phyloP scores from a whole-genome alignment of 2,797 vertebrate genomes.

The Falco naumanni region DNA sequence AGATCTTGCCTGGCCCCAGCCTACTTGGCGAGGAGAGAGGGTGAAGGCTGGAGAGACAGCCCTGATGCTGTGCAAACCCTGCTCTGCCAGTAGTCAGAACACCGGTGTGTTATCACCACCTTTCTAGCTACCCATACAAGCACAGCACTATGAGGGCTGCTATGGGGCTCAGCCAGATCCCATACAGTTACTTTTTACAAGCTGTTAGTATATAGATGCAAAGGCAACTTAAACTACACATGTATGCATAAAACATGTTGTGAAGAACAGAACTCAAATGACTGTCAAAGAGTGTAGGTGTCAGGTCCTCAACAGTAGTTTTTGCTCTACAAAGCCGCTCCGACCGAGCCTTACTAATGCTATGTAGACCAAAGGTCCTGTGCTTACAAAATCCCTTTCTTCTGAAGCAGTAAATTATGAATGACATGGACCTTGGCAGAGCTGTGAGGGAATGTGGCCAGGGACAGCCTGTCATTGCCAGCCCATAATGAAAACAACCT shows the following conservation, averaged over 20 bases:
- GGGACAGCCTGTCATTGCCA: background rate
- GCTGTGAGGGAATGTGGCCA: background rate
- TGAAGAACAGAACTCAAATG: background rate
- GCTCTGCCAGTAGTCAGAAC: too few species aligned
- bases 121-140: too few species aligned
- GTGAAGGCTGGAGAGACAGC: too few species aligned
- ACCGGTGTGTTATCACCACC: too few species aligned
- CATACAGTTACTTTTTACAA: background rate
- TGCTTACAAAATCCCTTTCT: background rate
- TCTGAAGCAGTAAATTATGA: background rate
- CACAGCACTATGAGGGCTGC: too few species aligned
- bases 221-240: background rate
- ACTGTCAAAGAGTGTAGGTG: background rate
- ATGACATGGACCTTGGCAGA: background rate
- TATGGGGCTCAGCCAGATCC: too few species aligned
- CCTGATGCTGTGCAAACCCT: too few species aligned
- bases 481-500: background rate
- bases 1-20: too few species aligned
- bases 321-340: background rate
- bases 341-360: background rate
- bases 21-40: too few species aligned
- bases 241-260: background rate
- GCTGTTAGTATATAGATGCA: background rate
- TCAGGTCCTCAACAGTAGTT: background rate
- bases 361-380: background rate